Evolutionary conservation across 2,797 vertebrate species (phyloP).

Genomic region (Potorous gilbertii): DNA sequence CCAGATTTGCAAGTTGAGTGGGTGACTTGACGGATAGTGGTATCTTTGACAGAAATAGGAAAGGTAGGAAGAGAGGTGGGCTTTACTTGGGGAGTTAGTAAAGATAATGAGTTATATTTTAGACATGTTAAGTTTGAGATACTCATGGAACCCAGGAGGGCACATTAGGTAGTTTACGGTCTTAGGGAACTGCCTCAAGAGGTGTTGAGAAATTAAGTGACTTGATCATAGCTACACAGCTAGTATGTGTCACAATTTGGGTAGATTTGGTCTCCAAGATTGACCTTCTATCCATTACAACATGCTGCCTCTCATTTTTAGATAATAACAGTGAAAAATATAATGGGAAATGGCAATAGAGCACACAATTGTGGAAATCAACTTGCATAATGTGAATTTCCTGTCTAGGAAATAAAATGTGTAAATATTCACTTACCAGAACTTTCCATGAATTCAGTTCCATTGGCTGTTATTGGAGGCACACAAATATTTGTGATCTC

Average conservation of each 20-base stretch:
- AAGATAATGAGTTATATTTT: neutral
- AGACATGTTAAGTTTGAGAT: neutral
- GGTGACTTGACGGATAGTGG: neutral
- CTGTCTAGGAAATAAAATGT: conserved; percentile 22
- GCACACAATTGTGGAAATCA: neutral
- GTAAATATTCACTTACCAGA: conserved; percentile 82
- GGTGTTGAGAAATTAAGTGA: neutral
- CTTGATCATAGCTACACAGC: neutral
- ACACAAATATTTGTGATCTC: conserved; percentile 85
- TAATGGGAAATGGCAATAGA: neutral
- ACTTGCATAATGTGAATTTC: conserved; percentile 4
- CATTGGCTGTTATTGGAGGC: conserved; percentile 75
- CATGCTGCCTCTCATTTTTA: neutral
- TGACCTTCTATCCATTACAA: neutral
- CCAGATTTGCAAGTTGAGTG: neutral
- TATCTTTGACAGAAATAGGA: neutral
- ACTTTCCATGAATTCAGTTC: conserved; percentile 83
- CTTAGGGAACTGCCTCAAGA: neutral
- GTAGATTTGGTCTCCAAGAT: neutral
- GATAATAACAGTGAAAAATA: conserved; percentile 22
- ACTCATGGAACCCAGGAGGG: neutral
- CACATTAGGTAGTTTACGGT: neutral
- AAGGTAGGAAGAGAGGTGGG: neutral
- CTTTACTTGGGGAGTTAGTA: neutral
- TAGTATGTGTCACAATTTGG: neutral